Evolutionary conservation across 2,797 vertebrate genomes (phyloP), one percentile per base, ranked within the genome.

Genomic region (Hippopotamyrus pictus): DNA sequence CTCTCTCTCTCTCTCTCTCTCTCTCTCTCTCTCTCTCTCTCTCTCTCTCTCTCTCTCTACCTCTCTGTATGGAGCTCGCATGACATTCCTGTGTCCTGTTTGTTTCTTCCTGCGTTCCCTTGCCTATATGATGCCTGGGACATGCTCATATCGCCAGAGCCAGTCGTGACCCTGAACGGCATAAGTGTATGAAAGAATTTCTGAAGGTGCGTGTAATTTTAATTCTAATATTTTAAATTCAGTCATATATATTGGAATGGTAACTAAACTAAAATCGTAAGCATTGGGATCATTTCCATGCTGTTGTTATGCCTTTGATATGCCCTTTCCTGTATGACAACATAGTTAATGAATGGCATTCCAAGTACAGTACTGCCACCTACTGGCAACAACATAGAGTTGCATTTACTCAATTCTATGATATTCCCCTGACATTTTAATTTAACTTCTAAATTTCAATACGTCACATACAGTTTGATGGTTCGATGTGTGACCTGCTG

Each of bases 331-430:
- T 12, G 22, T 51, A 50, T 83, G 44, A 41, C 86, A 87, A 17
- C 54, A 12, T 54, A 3, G 5, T 29, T 88, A 65, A 69, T 65
- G 41, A 62, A 50, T 86, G 37, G 3, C 11, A 84, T 92, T 89
- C 12, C 12, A 89, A 90, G 90, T 89, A 89, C 92, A 92, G 89
- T 86, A 92, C 90, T 91, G 91, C 92, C 93, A 92, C 91, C 93
- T 93, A 90, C 90, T 92, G 93, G 91, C 44, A 9, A 22, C 29
- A 14, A 44, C n/a, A 79, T 88, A 87, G 6, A 69, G 51, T 22
- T 88, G 37, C 44, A 89, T 12, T 37, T n/a, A 41, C 44, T 37
- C 25, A 89, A 33, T 25, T n/a, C 2, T 17, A 53, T 85, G 48
- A 51, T 12, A 46, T 46, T 22, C 44, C 37, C 29, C 51, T 54